Evolutionary conservation across 2,888 invertebrate genomes (phyloP).

Genomic region (Drosophila hamatofila): DNA sequence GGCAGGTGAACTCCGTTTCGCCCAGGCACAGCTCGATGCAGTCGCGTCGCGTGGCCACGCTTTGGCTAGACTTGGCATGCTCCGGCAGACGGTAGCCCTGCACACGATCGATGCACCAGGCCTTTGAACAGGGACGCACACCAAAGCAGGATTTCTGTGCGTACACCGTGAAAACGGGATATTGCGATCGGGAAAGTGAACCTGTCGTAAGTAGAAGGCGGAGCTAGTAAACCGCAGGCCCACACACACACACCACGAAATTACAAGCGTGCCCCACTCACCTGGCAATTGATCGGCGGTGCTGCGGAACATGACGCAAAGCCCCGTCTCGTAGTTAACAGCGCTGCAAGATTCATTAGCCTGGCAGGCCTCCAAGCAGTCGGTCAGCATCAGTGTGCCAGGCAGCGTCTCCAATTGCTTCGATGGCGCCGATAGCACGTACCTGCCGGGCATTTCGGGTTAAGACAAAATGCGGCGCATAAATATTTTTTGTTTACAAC

Average conservation of each 20-base stretch:
- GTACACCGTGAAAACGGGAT: conserved; percentile 98
- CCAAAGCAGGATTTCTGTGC: conserved; percentile 97
- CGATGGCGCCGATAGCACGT: conserved; percentile 94
- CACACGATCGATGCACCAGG: conserved; percentile 97
- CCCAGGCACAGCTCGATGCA: conserved; percentile 96
- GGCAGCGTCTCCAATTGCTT: conserved; percentile 96
- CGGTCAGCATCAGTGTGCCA: conserved; percentile 96
- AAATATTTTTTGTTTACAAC: conserved; percentile 55
- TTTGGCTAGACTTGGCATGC: conserved; percentile 91
- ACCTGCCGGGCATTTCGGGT: conserved; percentile 54
- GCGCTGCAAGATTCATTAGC: conserved; percentile 96
- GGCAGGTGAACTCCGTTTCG: conserved; percentile 96
- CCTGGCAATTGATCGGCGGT: conserved; percentile 96
- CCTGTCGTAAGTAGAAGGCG: conserved; percentile 87
- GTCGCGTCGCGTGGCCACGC: conserved; percentile 92
- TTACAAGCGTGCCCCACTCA: conserved; percentile 85
- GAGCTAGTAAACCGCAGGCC: conserved; percentile 22
- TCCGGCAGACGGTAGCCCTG: conserved; percentile 94
- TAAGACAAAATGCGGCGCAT: conserved; percentile 72
- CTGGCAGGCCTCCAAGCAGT: conserved; percentile 97
- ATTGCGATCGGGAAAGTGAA: conserved; percentile 95
- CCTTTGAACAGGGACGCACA: conserved; percentile 94
- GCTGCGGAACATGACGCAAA: conserved; percentile 93
- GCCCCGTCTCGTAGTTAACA: conserved; percentile 97
- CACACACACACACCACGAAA: conserved; percentile 36